Percentiles rank a stretch among this genome's conserved stretches.
Evolutionary conservation across 2,797 vertebrate genomes (phyloP).

Genomic region (Hemibagrus guttatus): DNA sequence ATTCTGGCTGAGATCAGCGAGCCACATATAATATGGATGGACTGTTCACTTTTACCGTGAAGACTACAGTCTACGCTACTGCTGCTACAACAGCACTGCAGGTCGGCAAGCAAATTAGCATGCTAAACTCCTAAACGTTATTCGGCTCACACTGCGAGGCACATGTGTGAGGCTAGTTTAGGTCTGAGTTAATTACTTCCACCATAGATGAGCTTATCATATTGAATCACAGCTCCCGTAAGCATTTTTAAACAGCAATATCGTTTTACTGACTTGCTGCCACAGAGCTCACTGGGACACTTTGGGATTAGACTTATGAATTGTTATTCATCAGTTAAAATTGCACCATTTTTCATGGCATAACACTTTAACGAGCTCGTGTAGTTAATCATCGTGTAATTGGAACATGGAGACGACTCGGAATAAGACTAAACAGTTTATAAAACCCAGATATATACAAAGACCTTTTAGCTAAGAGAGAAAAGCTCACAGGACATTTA

Average conservation of each 20-base stretch:
- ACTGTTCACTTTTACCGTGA: background rate
- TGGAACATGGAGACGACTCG: background rate
- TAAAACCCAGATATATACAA: background rate
- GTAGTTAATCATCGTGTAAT: constrained; percentile 19
- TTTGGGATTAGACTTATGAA: constrained; percentile 9
- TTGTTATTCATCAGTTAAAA: constrained; percentile 7
- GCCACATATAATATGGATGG: background rate
- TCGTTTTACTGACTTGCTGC: constrained; percentile 15
- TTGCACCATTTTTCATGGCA: background rate
- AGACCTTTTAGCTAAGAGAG: background rate
- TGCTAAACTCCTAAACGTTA: background rate
- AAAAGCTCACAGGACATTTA: background rate
- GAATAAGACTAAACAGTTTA: constrained; percentile 21
- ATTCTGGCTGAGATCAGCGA: background rate
- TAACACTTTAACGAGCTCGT: constrained; percentile 16
- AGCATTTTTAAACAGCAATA: constrained; percentile 27
- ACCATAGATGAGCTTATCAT: constrained; percentile 17
- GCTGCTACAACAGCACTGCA: background rate
- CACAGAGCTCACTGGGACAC: background rate
- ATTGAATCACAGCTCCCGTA: constrained; percentile 2
- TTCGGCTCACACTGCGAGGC: background rate
- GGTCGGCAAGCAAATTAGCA: background rate
- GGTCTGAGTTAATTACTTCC: constrained; percentile 1
- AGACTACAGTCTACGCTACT: background rate
- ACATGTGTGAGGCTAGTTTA: background rate